Evolutionary conservation across 2,113 vertebrate species (phyloP), one percentile per base, ranked within the genome.

Genomic region (Chionis minor): DNA sequence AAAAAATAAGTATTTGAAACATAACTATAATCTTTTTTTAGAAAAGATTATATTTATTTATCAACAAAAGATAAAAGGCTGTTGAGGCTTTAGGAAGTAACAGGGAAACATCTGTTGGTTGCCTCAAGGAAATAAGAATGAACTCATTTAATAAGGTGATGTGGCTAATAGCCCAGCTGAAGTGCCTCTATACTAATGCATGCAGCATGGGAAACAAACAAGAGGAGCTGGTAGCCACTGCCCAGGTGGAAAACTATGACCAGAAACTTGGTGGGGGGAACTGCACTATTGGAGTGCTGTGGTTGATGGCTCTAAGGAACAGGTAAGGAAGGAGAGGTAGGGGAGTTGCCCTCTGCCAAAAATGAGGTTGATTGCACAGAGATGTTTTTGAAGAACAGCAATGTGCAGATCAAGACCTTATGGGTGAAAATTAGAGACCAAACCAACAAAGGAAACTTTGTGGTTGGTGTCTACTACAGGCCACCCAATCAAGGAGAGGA

Each of bases 341-440:
- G 23, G 30, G 26, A 66, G 16, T 9, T 88, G 15, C 32, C 11
- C 10, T 45, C 10, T 32, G 85, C 7, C 18, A 71, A 62, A 79
- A 45, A 22, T 40, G 18, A 38, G 18, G 11, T 28, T 33, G 56
- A 28, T 22, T 27, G 17, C 13, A 9, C 6, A 26, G 54, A 69
- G 10, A 20, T 69, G 5, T 52, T 24, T n/a, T 42, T 86, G 54
- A 69, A 26, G 45, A 87, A 35, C 17, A 52, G 13, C 32, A 78
- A 35, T 22, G 32, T 0, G 2, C 13, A 38, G 8, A 26, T 30
- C 1, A 1, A 67, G 52, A 58, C 15, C 3, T 86, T 42, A 67
- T 10, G 14, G n/a, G 28, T 75, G 30, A 86, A 67, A 42, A 40
- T 67, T 30, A 30, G 20, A 77, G 20, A 51, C 45, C 24, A 51